Conservation (phyloP, 2,888 invertebrate genomes). For the Scaptomyza polygonia region DNA sequence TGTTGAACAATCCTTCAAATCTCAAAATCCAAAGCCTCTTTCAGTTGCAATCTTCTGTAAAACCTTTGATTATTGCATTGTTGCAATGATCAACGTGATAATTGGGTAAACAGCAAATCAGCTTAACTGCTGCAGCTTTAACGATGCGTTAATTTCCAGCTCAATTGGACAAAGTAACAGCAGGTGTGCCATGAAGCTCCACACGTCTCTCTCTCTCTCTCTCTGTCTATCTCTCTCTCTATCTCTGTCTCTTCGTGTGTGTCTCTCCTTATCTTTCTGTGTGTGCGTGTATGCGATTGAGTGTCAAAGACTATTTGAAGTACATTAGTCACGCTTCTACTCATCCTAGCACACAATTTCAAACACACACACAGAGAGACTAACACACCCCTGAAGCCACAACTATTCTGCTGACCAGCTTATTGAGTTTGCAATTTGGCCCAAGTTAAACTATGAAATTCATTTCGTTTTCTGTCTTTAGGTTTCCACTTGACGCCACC, state of each 20-base stretch:
- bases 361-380: not conserved
- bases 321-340: conserved; percentile 53
- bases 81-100: conserved; percentile 2
- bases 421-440: conserved; percentile 54
- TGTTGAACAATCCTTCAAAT: not conserved
- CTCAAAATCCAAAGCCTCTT: not conserved
- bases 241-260: no score
- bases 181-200: conserved; percentile 48
- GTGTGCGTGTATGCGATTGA: conserved; percentile 13
- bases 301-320: conserved; percentile 60
- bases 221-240: not conserved
- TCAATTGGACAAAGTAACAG: conserved; percentile 51
- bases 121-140: conserved; percentile 47
- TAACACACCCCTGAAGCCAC: not conserved
- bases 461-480: conserved; percentile 53
- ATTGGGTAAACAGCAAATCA: conserved; percentile 23
- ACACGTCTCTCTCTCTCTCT: not conserved
- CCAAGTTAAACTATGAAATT: conserved; percentile 67
- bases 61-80: not conserved
- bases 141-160: conserved; percentile 47
- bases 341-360: conserved; percentile 6
- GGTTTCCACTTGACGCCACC: conserved; percentile 3
- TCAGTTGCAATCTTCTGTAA: not conserved
- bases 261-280: no score
- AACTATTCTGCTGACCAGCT: conserved; percentile 36